Base-by-base conservation (phyloP, 2,797 vertebrate species). In the Protonibea diacanthus region DNA sequence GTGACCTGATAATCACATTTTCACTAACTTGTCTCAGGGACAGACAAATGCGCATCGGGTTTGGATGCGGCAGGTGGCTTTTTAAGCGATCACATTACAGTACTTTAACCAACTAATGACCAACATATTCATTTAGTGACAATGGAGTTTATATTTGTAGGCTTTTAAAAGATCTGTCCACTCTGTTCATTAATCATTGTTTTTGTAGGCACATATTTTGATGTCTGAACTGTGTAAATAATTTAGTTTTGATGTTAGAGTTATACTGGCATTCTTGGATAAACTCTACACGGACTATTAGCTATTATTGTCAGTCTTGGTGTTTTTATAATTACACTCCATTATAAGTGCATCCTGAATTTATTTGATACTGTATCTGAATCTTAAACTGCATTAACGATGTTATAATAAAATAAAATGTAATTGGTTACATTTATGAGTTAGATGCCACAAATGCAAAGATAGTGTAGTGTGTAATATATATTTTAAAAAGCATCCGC, bases 1-100 rank as follows among this genome's bases (percentile, higher is more conserved):
- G 92, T 94, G 91, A 94, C 85, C 93, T 25, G 84, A 81, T 95
- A 94, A 94, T 95, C 89, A 74, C 78, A 93, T 95, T 94, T 93
- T 51, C 91, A 91, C 90, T 89, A 92, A 93, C 90, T 93, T 92
- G 91, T 92, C 92, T 90, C 82, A 66, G 81, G 84, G 87, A 86
- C 88, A 92, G 92, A 93, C 91, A 86, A 92, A 92, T 93, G 92
- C 76, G 84, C 84, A 48, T 74, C 75, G 82, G 83, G 78, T 89
- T 85, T 57, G 69, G 80, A 87, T 88, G 84, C 88, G 88, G 88
- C 91, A 92, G 89, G 91, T 93, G 93, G 91, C 92, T 93, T 89
- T 91, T 91, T 90, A 87, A 61, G 73, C 72, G 45, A 91, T 92
- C 89, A 85, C 89, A 78, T 92, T 91, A 92, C 91, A 84, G 65